Base-by-base conservation (phyloP, 1,140 invertebrate genomes). In the Cyclargus thomasi region DNA sequence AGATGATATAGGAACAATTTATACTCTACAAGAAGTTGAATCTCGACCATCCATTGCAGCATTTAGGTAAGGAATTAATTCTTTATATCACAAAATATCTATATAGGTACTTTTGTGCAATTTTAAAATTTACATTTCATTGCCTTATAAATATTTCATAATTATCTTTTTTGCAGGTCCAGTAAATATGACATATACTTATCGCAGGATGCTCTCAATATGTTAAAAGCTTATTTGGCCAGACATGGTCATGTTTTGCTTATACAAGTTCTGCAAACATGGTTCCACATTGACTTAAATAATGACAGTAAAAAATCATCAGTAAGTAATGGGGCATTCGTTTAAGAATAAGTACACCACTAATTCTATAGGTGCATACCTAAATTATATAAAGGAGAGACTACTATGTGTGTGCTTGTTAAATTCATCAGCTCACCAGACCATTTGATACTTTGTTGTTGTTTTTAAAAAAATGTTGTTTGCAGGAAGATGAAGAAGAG, bases 181-280 rank as follows among this genome's bases (percentile, higher is more conserved):
- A 91, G 92, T 78, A 95, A 95, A 85, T 95, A 94, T 86, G 94
- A 94, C 85, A 90, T 95, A 65, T 92, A 93, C 71, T 88, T 95
- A 69, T 93, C 93, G 18, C 91, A 94, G 74, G 91, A 93, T 77
- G 91, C 94, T n/a, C 87, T 94, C 18, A 91, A 93, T 70, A 91
- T 91, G 69, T 82, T 95, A 68, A 93, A 93, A 78, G 91, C 92
- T 66, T 95, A 93, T 86, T 83, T 95, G 55, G 91, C 93, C 23
- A 93, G 93, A 76, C 92, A 94, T 78, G 93, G 94, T 1, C 94
- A 95, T 88, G 92, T 95, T 22, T 90, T 94, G 71, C 83, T 95
- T 71, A 93, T 95, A 84, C 94, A 95, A 91, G 92, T 94, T 71
- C 78, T 92, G 16, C 90, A 92, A 69, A 92, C 91, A n/a, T 93